Percentiles rank a stretch among this genome's conserved stretches.
Conservation (phyloP, 2,113 vertebrate genomes). For the Terrapene triunguis region DNA sequence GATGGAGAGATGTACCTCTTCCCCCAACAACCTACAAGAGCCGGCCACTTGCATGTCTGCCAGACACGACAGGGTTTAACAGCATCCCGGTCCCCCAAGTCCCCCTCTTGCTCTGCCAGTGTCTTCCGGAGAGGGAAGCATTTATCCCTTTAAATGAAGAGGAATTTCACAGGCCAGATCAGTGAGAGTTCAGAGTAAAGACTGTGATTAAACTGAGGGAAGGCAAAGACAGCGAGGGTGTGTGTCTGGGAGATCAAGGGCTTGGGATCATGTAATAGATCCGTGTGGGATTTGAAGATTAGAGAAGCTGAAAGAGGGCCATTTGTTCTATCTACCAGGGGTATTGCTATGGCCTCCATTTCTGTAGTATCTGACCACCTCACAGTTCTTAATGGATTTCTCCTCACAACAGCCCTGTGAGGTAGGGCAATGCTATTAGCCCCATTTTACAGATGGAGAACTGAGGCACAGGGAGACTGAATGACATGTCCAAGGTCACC, state of each 20-base stretch:
- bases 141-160: neutral
- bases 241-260: neutral
- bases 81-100: neutral
- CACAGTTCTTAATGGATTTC: neutral
- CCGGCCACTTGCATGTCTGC: neutral
- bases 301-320: neutral
- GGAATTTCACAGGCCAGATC: neutral
- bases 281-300: neutral
- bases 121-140: neutral
- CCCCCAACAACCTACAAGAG: neutral
- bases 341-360: constrained; percentile 5
- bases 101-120: neutral
- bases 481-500: neutral
- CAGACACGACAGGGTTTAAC: neutral
- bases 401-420: neutral
- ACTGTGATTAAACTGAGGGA: neutral
- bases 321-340: neutral
- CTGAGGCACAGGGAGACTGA: constrained; percentile 13
- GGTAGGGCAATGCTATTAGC: neutral
- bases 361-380: neutral
- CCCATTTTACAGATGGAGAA: constrained; percentile 15
- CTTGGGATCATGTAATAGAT: neutral
- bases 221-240: neutral
- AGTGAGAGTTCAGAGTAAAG: neutral
- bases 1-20: neutral